Base-by-base conservation (phyloP, 2,797 vertebrate genomes). In the Lutjanus argentimaculatus region DNA sequence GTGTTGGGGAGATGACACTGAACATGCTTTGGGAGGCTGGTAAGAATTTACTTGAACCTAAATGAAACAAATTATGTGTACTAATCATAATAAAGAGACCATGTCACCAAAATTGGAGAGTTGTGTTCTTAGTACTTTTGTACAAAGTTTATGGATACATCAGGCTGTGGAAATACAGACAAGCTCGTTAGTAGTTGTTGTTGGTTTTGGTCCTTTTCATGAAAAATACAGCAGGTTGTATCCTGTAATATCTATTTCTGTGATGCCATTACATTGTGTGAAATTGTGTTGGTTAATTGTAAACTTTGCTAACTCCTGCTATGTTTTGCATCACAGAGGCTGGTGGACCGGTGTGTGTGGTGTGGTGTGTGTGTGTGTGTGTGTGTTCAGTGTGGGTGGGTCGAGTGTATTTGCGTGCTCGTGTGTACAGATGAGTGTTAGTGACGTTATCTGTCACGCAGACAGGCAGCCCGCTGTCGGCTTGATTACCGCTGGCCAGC, bases 401-500 rank as follows among this genome's bases (percentile, higher is more conserved):
- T 36, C 7, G 46, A 70, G 57, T 57, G 80, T 46, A 66, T 87
- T 75, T 83, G 84, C 62, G 64, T 85, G 84, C 61, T 14, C 5
- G 53, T 79, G 84, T 83, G 87, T 72, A 76, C 75, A 77, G 83
- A 88, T 72, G 87, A 86, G 83, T 15, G 84, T 74, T 40, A 7
- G 83, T 78, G 83, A 84, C 78, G 59, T 85, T 87, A 93, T 94
- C 91, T 67, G 91, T 95, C 93, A 93, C 74, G 78, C 87, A 85
- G 93, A 93, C 91, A 88, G 90, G 85, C 90, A 66, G 81, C 90
- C 68, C 66, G 74, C 90, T 86, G 92, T 93, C 85, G 56, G 81
- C 89, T 89, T 93, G 93, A 94, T 93, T 91, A 93, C 93, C 80
- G 79, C 85, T 88, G 85, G 89, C 88, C 91, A 72, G 89, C 88